Base-by-base conservation (phyloP, 2,888 invertebrate genomes). In the Drosophila hamatofila region DNA sequence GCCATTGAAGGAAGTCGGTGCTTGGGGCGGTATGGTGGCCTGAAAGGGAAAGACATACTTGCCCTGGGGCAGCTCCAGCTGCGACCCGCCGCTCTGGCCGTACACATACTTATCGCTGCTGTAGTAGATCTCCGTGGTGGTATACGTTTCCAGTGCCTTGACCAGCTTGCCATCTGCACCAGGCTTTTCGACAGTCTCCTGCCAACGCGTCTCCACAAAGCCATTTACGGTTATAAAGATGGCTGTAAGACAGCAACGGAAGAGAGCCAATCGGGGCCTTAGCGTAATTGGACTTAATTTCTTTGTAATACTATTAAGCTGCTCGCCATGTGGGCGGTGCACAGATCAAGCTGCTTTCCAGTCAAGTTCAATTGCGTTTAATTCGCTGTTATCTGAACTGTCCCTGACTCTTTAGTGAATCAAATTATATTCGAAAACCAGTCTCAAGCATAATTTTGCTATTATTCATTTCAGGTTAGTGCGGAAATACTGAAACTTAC, bases 1-100 rank as follows among this genome's bases (percentile, higher is more conserved):
- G 6, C 96, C 96, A 89, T 96, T 96, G 90, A 96, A 97, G 0
- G 96, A 96, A 0, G 96, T 96, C 14, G 97, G 97, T 56, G 97
- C 93, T 74, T 95, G 92, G 2, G 91, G 90, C 6, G 93, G 92
- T 61, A 92, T 88, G 5, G 95, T 94, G 82, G 95, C 96, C 25
- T 95, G 95, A 90, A 98, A 97, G 30, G 96, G 96, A 90, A 96
- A 98, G 3, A 94, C 94, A 88, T 96, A 92, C 73, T 92, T 92
- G 0, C 97, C 97, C 27, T 95, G 92, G 12, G 95, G 95, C 69
- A 97, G 93, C 90, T 95, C 96, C 72, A 96, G 94, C 90, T 96
- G 95, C 80, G 93, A 93, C 12, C 95, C 96, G 93, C 92, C 92
- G 62, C 88, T 91, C 61, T 92, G 91, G 0, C 92, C 92, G 44